Percentiles rank a stretch among this genome's conserved stretches.
Evolutionary conservation across 2,888 invertebrate species (phyloP).

Genomic region (Eupithecia subfuscata): DNA sequence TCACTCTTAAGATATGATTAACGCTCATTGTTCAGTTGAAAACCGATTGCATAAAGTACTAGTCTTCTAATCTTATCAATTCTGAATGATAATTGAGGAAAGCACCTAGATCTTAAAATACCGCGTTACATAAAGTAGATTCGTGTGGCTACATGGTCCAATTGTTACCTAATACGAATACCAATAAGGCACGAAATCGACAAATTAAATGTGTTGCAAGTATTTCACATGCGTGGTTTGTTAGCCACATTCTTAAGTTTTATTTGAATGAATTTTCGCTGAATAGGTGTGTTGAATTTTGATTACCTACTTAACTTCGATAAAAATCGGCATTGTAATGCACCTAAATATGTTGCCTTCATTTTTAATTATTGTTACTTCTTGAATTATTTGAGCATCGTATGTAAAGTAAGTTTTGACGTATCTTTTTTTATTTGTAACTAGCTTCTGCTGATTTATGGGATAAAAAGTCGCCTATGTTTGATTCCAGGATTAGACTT

Average conservation of each 20-base stretch:
- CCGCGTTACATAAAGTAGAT: slow-evolving; percentile 27
- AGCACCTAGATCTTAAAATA: slow-evolving; percentile 21
- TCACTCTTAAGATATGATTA: not conserved
- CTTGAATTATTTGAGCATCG: too few species aligned
- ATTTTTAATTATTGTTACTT: too few species aligned
- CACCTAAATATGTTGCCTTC: not conserved
- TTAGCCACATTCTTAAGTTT: not conserved
- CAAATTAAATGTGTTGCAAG: slow-evolving; percentile 33
- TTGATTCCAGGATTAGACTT: too few species aligned
- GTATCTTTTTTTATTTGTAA: too few species aligned
- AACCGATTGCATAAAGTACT: not conserved
- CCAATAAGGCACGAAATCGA: slow-evolving; percentile 33
- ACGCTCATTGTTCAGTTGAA: not conserved
- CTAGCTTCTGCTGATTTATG: too few species aligned
- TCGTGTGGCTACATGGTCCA: slow-evolving; percentile 25
- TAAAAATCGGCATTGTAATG: not conserved
- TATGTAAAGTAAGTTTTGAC: too few species aligned
- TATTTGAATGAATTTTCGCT: not conserved
- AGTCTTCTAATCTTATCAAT: slow-evolving; percentile 11
- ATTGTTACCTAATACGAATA: slow-evolving; percentile 38
- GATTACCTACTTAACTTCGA: not conserved
- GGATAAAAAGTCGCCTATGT: too few species aligned
- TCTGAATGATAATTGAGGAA: slow-evolving; percentile 22
- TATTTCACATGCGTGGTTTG: slow-evolving; percentile 20
- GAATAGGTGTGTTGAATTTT: not conserved